Conservation (phyloP, 2,888 invertebrate genomes). For the Melangyna quadrimaculata region DNA sequence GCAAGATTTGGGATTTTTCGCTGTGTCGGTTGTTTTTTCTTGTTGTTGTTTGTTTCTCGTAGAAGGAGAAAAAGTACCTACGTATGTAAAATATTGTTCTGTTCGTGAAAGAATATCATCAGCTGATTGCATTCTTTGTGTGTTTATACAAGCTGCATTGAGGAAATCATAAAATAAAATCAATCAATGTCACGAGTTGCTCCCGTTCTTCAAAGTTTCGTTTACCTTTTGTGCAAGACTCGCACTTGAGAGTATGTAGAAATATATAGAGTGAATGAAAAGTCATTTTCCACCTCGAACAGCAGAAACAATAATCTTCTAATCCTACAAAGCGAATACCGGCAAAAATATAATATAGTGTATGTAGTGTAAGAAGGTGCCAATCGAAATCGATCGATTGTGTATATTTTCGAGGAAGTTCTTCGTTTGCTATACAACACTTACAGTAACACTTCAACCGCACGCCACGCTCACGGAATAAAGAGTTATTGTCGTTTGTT, state of each 20-base stretch:
- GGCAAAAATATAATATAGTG: background rate
- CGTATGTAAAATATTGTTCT: background rate
- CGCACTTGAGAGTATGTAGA: no score
- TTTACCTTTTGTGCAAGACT: background rate
- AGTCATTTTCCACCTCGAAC: slow-evolving; percentile 32
- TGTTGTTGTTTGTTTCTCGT: background rate
- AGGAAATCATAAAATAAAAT: slow-evolving; percentile 45
- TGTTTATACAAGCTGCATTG: slow-evolving; percentile 34
- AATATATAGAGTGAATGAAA: slow-evolving; percentile 56
- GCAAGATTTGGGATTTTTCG: background rate
- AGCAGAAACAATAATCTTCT: slow-evolving; percentile 25
- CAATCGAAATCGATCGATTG: slow-evolving; percentile 40
- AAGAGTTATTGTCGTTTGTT: slow-evolving; percentile 6
- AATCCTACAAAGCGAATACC: slow-evolving; percentile 33
- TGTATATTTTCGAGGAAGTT: slow-evolving; percentile 48
- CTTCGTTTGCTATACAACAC: slow-evolving; percentile 5
- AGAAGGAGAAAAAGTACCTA: background rate
- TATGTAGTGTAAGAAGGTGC: background rate
- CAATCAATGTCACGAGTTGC: slow-evolving; percentile 62
- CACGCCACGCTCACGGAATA: slow-evolving; percentile 23
- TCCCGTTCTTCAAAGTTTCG: slow-evolving; percentile 6
- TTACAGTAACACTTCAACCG: background rate
- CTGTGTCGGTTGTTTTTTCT: background rate
- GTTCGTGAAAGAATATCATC: background rate
- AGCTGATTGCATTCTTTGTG: slow-evolving; percentile 15